Conservation (phyloP, 2,113 vertebrate genomes). For the Eurypyga helias region DNA sequence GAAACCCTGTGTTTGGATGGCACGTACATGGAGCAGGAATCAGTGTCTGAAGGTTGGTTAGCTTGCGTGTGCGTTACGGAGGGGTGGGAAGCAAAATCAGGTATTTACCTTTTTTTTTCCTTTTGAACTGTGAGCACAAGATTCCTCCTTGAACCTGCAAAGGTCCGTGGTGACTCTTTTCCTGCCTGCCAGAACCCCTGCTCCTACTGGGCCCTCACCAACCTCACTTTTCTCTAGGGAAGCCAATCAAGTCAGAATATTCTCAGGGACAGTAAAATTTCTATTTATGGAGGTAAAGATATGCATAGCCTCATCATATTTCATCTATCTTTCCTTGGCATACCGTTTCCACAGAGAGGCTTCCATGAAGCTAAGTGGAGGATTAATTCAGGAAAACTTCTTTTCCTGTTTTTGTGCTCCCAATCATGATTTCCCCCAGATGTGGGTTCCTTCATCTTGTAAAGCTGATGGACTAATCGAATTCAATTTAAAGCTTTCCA, state of each 20-base stretch:
- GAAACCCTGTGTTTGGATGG: neutral
- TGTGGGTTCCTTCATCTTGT: neutral
- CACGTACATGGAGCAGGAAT: neutral
- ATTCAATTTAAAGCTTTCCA: constrained; percentile 19
- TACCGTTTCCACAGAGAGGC: neutral
- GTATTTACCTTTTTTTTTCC: neutral
- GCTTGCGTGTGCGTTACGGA: neutral
- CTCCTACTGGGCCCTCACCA: neutral
- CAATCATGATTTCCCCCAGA: constrained; percentile 3
- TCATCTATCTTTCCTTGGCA: neutral
- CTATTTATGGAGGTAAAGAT: neutral
- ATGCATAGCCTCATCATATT: accelerated
- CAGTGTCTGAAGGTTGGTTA: neutral
- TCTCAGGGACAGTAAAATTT: neutral
- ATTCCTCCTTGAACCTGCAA: neutral
- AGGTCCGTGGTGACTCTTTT: neutral
- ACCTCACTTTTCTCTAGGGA: neutral
- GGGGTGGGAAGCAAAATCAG: neutral
- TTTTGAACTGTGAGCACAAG: neutral
- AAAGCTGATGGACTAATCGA: neutral
- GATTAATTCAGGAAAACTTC: neutral
- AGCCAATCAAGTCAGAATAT: neutral
- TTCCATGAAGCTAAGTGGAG: neutral
- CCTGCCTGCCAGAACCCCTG: neutral
- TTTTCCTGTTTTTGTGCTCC: neutral